Evolutionary conservation across 2,888 invertebrate genomes (phyloP).

Genomic region (Cheilosia vernalis): DNA sequence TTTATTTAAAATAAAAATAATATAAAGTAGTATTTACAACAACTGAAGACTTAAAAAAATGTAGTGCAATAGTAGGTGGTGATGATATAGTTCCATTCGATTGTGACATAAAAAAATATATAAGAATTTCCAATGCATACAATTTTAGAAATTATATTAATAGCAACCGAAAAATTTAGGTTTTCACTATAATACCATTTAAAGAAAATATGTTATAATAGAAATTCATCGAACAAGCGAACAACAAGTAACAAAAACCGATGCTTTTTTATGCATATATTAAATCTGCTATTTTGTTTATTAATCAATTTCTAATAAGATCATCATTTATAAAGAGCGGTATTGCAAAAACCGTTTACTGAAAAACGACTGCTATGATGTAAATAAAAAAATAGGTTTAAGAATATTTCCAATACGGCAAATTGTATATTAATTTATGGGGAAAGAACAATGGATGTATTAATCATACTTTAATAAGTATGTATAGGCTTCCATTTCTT

Average conservation of each 20-base stretch:
- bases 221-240: slow-evolving; percentile 81
- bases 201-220: slow-evolving; percentile 82
- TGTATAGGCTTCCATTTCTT: no score
- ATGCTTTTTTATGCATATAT: slow-evolving; percentile 35
- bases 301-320: not conserved
- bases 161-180: slow-evolving; percentile 67
- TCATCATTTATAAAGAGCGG: no score
- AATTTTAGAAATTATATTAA: slow-evolving; percentile 51
- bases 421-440: no score
- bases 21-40: slow-evolving; percentile 47
- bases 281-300: not conserved
- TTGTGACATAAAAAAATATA: slow-evolving; percentile 50
- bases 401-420: no score
- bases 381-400: no score
- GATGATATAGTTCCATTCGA: slow-evolving; percentile 52
- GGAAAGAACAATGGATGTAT: no score
- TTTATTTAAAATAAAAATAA: slow-evolving; percentile 24
- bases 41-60: slow-evolving; percentile 32
- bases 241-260: slow-evolving; percentile 76
- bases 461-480: no score
- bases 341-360: no score
- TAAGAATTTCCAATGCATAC: slow-evolving; percentile 39
- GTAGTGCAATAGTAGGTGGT: slow-evolving; percentile 69
- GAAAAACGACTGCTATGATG: no score
- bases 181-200: slow-evolving; percentile 80